Percentiles rank a stretch among this genome's conserved stretches.
These are phyloP conservation scores for Drosophila pseudotakahashii DNA, from an alignment of 2,888 invertebrate species.

Conservation along the genomic window DNA sequence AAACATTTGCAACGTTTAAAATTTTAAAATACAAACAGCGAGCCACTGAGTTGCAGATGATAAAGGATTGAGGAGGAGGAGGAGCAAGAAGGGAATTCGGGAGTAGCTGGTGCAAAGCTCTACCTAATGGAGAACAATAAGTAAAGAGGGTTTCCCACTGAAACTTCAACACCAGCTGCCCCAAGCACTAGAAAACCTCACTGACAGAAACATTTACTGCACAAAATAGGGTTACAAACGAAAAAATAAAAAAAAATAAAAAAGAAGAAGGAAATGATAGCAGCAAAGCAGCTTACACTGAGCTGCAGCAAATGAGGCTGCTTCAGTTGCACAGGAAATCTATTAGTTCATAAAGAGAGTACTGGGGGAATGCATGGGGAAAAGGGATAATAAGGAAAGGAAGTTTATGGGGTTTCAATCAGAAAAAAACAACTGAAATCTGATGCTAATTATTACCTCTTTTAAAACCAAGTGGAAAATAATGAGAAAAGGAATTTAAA, in stretches of 20 bases:
- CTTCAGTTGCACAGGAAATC: slow-evolving; percentile 20
- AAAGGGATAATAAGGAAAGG: slow-evolving; percentile 11
- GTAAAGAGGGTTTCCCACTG: slow-evolving; percentile 22
- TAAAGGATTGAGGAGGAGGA: background rate
- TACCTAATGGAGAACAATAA: slow-evolving; percentile 42
- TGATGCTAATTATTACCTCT: background rate
- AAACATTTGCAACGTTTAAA: slow-evolving; percentile 57
- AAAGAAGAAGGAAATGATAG: slow-evolving; percentile 2
- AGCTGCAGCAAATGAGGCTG: slow-evolving; percentile 35
- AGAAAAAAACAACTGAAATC: background rate
- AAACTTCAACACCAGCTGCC: slow-evolving; percentile 24
- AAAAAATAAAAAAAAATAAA: background rate
- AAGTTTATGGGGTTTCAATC: slow-evolving; percentile 17
- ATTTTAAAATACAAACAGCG: slow-evolving; percentile 38
- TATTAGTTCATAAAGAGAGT: slow-evolving; percentile 14
- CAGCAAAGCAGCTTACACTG: slow-evolving; percentile 31
- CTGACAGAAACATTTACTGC: slow-evolving; percentile 38
- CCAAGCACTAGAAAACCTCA: slow-evolving; percentile 25
- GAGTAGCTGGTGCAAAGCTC: slow-evolving; percentile 14
- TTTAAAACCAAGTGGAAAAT: background rate
- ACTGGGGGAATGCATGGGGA: background rate
- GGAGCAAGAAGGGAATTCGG: background rate
- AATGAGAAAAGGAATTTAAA: background rate
- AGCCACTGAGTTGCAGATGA: slow-evolving; percentile 1
- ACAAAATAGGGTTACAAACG: slow-evolving; percentile 19